Percentiles rank a stretch among this genome's conserved stretches.
These are phyloP conservation scores for Gorsachius magnificus DNA, from an alignment of 2,797 vertebrate species.

Conservation along the genomic window DNA sequence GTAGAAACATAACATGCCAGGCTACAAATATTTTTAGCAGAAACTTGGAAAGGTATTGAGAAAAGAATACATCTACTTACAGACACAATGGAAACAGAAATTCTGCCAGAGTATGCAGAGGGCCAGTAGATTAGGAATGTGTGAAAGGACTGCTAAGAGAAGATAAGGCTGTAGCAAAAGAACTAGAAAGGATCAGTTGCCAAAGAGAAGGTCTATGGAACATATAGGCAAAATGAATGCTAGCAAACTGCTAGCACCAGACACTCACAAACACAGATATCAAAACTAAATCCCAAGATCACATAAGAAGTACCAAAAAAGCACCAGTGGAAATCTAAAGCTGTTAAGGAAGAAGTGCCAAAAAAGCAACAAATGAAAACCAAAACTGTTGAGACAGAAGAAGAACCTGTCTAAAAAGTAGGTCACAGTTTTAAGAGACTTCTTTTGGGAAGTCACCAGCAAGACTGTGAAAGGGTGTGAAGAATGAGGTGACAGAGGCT, in stretches of 20 bases:
- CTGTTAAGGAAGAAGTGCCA: neutral
- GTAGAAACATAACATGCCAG: neutral
- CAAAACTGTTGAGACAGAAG: neutral
- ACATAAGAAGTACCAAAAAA: neutral
- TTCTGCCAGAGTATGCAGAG: neutral
- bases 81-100: neutral
- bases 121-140: neutral
- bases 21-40: neutral
- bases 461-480: neutral
- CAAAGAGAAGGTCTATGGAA: neutral
- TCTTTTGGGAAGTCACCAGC: neutral
- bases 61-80: neutral
- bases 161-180: neutral
- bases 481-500: neutral
- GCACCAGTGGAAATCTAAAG: neutral
- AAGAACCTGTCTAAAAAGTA: neutral
- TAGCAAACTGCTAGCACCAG: neutral
- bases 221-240: neutral
- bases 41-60: neutral
- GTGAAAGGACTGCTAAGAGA: neutral
- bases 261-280: neutral
- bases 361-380: neutral
- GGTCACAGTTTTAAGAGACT: neutral
- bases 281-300: accelerated
- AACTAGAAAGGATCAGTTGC: neutral